Conservation (phyloP, 2,113 vertebrate species). For the Actinemys pallida region DNA sequence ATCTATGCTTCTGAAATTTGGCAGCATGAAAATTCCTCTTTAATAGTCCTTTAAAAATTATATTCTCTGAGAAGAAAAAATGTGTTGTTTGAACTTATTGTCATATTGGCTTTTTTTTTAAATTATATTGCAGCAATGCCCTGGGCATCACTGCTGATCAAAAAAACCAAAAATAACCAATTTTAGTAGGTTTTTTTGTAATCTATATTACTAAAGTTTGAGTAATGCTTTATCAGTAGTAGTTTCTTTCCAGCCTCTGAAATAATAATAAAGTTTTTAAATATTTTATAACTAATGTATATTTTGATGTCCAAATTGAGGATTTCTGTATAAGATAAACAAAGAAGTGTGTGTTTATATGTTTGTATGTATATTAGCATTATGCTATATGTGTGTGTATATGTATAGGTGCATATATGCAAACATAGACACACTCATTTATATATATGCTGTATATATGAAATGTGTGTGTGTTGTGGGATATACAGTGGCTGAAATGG, state of each 20-base stretch:
- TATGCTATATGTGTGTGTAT: constrained; percentile 64
- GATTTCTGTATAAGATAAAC: constrained; percentile 78
- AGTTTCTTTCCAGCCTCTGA: constrained; percentile 80
- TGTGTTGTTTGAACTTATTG: constrained; percentile 75
- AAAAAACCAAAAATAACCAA: constrained; percentile 82
- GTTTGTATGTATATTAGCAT: constrained; percentile 70
- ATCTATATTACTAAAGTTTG: constrained; percentile 83
- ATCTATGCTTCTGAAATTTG: constrained; percentile 78
- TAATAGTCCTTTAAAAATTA: constrained; percentile 81
- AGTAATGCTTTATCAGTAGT: constrained; percentile 79
- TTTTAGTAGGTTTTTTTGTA: constrained; percentile 81
- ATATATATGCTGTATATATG: constrained; percentile 54
- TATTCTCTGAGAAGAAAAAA: constrained; percentile 74
- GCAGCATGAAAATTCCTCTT: constrained; percentile 79
- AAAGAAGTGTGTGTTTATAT: constrained; percentile 71
- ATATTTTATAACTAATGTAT: constrained; percentile 85
- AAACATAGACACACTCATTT: constrained; percentile 12
- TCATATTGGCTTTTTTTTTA: constrained; percentile 78
- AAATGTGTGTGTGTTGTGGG: constrained; percentile 31
- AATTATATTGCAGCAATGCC: constrained; percentile 76
- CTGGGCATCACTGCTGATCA: constrained; percentile 71
- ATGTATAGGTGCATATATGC: constrained; percentile 74
- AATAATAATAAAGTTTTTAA: constrained; percentile 82
- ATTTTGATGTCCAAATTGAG: constrained; percentile 83
- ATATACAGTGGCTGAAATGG: constrained; percentile 53